phyloP scores from a whole-genome alignment of 2,888 invertebrate species.

The Ormyrus labotus region DNA sequence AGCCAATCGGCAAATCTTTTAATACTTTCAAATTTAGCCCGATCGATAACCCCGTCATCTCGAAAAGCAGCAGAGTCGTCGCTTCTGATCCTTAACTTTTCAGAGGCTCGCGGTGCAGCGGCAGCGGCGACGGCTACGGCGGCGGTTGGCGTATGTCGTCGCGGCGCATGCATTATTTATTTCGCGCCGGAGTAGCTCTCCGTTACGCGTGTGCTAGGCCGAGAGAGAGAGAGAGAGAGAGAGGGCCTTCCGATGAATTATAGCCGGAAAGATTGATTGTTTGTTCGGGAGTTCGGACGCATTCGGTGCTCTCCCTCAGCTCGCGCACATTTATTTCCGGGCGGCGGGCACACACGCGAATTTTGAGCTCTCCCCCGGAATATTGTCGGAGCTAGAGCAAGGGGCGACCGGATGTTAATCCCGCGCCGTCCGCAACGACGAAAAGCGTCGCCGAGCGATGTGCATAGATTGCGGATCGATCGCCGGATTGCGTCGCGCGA shows the following conservation, averaged over 20 bases:
- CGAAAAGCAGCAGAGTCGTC: too few species aligned
- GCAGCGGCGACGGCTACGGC: too few species aligned
- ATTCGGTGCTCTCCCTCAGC: conserved; percentile 26
- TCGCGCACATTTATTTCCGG: conserved; percentile 42
- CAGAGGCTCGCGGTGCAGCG: neutral
- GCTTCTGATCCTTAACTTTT: conserved; percentile 30
- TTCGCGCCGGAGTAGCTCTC: conserved; percentile 14
- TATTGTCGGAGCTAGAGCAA: conserved; percentile 10
- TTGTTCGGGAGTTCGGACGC: conserved; percentile 48
- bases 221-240: too few species aligned
- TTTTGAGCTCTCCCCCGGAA: conserved; percentile 36
- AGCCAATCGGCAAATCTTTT: too few species aligned
- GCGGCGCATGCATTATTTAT: conserved; percentile 44
- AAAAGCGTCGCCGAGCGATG: neutral
- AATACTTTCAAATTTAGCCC: too few species aligned
- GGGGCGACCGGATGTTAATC: conserved; percentile 32
- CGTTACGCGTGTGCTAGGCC: conserved; percentile 4
- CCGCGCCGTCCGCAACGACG: neutral
- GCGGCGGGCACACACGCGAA: conserved; percentile 27
- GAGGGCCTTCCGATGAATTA: conserved; percentile 55
- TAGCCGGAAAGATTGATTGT: conserved; percentile 61
- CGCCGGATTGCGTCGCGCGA: neutral
- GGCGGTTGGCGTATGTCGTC: conserved; percentile 11
- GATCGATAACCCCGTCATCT: too few species aligned
- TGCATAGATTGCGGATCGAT: neutral